Base-by-base conservation (phyloP, 2,888 invertebrate genomes). In the Agrochola circellaris region DNA sequence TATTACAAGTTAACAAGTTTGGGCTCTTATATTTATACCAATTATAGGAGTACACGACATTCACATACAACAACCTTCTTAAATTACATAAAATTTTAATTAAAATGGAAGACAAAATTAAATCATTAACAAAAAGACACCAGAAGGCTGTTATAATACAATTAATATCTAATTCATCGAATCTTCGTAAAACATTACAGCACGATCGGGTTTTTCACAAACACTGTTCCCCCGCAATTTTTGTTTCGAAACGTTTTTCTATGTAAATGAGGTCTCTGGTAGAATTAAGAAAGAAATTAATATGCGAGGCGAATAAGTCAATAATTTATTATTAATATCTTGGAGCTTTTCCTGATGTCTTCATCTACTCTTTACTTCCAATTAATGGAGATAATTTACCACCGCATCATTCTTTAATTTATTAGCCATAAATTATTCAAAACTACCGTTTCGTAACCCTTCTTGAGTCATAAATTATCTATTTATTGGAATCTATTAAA, bases 261-360 rank as follows among this genome's bases (percentile, higher is more conserved):
- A 73, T 65, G 67, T 51, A 71, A 82, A 75, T 67, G 13, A 51
- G 23, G 60, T 30, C 42, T 77, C 75, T 38, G 42, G n/a, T 42
- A n/a, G 34, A 84, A 78, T 78, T 74, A 68, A 67, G 62, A 54
- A 11, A 51, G n/a, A 74, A 77, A 80, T 56, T 71, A 77, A 62
- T 73, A 71, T 64, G 51, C 67, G 11, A 34, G 17, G 17, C 20
- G 58, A 65, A 58, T 51, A 51, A 81, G 15, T 51, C 81, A 65
- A 45, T 73, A 58, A 65, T 81, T 73, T 73, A 48, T 65, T 65
- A 73, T 34, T 58, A 65, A 73, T 73, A 42, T 81, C 73, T 81
- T 81, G 42, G 30, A 51, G 48, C 30, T n/a, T 34, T 23, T 34
- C 48, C n/a, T 58, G 81, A 58, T 11, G 17, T n/a, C 56, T 58